Percentiles rank a stretch among this genome's conserved stretches.
Evolutionary conservation across 2,797 vertebrate species (phyloP).

Genomic region (Telmatherina bonti): DNA sequence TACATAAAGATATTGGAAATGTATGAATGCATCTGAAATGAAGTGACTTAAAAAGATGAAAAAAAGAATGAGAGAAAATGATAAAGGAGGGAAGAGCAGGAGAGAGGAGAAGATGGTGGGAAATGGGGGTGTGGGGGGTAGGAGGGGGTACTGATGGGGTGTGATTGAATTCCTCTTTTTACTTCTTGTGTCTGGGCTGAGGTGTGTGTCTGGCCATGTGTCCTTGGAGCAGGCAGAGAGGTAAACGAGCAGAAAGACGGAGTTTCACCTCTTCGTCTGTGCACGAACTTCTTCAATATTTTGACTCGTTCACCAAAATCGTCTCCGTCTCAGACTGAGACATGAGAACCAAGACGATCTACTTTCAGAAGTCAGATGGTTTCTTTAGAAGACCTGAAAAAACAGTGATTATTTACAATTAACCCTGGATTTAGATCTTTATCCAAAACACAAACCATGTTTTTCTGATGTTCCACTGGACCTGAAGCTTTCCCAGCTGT

Average conservation of each 20-base stretch:
- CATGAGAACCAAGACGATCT: not conserved
- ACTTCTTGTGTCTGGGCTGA: slow-evolving; percentile 58
- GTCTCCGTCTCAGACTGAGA: not conserved
- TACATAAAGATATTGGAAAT: slow-evolving; percentile 89
- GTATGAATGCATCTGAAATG: slow-evolving; percentile 87
- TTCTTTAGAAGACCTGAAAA: not conserved
- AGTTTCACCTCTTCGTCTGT: slow-evolving; percentile 60
- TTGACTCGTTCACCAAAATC: not conserved
- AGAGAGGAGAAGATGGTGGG: slow-evolving; percentile 15
- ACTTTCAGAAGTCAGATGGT: not conserved
- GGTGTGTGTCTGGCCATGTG: slow-evolving; percentile 67
- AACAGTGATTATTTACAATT: not conserved
- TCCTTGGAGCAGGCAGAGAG: slow-evolving; percentile 67
- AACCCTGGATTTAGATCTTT: not conserved
- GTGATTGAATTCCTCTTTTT: slow-evolving; percentile 67
- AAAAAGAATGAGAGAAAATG: slow-evolving; percentile 66
- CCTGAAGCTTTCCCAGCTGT: too few species aligned
- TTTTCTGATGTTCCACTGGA: too few species aligned
- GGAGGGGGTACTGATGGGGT: slow-evolving; percentile 29
- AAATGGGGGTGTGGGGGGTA: not conserved
- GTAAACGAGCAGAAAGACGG: slow-evolving; percentile 60
- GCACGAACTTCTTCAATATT: slow-evolving; percentile 16
- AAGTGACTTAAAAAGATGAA: slow-evolving; percentile 78
- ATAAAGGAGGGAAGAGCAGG: slow-evolving; percentile 50
- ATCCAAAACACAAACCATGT: too few species aligned